Base-by-base conservation (phyloP, 2,797 vertebrate species). In the Triplophysa bombifrons region DNA sequence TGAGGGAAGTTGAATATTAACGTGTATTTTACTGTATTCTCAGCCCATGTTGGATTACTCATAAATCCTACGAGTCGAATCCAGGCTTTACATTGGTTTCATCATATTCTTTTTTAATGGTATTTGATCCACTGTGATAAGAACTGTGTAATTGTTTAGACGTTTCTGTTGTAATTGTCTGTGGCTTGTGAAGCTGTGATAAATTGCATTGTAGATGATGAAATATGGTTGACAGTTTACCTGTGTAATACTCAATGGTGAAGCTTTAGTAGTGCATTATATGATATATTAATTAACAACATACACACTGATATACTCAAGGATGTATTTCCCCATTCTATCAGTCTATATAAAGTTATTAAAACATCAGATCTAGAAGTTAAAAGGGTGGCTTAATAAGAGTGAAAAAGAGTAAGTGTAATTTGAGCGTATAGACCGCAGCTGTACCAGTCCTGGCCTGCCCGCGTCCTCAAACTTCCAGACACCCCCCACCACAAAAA, bases 381-480 rank as follows among this genome's bases (percentile, higher is more conserved):
- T 19, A n/a, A 53, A 67, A 60, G 51, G 48, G 55, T 48, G n/a
- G 66, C 56, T 72, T 77, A 70, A 64, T 30, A 58, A 58, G 66
- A 25, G 25, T 51, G 46, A 79, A 64, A 80, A 63, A 61, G 72
- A 82, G 75, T 72, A 53, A 72, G 48, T 70, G 76, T 77, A 74
- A 78, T 84, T 66, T 80, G 70, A 72, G 74, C 66, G 73, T 70
- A 30, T 12, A 71, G 74, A 73, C 74, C 72, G 74, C 72, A 70
- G 75, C 41, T 75, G 72, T 83, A 85, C 90, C 84, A 89, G 90
- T 90, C 69, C 48, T 77, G 86, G 82, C 90, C 82, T 93, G 91
- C 85, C 84, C 77, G 74, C 63, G 68, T 63, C 69, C 46, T 46
- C 14, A 71, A 51, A 22, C 34, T 12, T n/a, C 0, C 48, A 72